Evolutionary conservation across 2,888 invertebrate species (phyloP), one percentile per base, ranked within the genome.

Genomic region (Lepidocyrtinus sp.): DNA sequence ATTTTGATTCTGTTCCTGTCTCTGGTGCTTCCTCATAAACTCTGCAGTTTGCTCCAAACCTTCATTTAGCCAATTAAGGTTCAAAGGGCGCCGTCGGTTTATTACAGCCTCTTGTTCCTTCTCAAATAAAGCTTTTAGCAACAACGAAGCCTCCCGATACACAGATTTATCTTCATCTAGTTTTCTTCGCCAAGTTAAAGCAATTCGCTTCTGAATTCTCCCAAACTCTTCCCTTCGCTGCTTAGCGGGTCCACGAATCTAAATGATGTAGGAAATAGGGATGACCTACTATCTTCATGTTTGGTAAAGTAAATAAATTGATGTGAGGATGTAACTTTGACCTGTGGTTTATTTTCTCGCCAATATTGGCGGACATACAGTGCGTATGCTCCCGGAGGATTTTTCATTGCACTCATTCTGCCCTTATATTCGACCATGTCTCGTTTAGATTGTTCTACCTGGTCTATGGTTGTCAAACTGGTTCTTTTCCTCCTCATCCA

Each of bases 1-100:
- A n/a, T n/a, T n/a, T n/a, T n/a, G n/a, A n/a, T n/a, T n/a, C n/a
- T n/a, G n/a, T n/a, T n/a, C n/a, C n/a, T n/a, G n/a, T n/a, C n/a
- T n/a, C n/a, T n/a, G n/a, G n/a, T n/a, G n/a, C n/a, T n/a, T n/a
- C n/a, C n/a, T n/a, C n/a, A 36, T 36, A 5, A 36, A 36, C 21
- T 62, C 22, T 64, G 26, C 24, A n/a, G 26, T n/a, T n/a, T 36
- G 21, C 19, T 63, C 25, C 61, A 36, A n/a, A 3, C 72, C 72
- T 1, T 7, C 63, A n/a, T 45, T 15, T 45, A n/a, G 36, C 72
- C 72, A 72, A 24, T 72, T 63, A 7, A 63, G 3, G 46, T 72
- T 72, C 0, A 72, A 9, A 1, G 17, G 3, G 15, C 63, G 63
- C 2, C 46, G 1, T 0, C 46, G 22, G 9, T 1, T 17, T n/a